These are phyloP conservation scores for Amniataba percoides DNA, from an alignment of 2,797 vertebrate species.

Conservation along the genomic window DNA sequence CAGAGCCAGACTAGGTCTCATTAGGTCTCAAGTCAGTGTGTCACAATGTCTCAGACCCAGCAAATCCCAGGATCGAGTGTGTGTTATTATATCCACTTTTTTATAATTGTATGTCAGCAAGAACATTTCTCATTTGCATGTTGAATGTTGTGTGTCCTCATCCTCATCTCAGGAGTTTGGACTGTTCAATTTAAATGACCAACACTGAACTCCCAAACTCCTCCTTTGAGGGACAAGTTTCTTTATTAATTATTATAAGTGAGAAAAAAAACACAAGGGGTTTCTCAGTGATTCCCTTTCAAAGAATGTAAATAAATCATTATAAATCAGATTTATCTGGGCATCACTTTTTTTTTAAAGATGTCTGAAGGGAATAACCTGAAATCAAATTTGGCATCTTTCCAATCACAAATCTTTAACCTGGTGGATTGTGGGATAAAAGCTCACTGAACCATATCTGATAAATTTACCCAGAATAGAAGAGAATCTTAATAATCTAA, in stretches of 20 bases:
- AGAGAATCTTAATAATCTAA: neutral
- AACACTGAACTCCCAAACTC: neutral
- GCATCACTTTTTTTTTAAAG: neutral
- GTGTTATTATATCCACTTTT: no score
- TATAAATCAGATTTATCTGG: neutral
- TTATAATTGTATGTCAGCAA: no score
- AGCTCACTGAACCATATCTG: neutral
- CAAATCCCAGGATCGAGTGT: no score
- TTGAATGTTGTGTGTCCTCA: neutral
- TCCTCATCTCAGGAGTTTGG: no score
- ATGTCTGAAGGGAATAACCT: neutral
- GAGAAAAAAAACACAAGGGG: neutral
- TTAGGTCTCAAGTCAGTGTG: neutral
- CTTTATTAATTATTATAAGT: neutral
- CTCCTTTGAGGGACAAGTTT: neutral
- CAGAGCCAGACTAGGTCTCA: neutral
- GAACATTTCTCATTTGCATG: neutral
- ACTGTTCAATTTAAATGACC: neutral
- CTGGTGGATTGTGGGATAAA: neutral
- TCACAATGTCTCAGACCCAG: neutral
- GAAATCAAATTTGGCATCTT: neutral
- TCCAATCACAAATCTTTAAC: no score
- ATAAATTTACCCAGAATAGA: neutral
- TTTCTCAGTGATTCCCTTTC: neutral
- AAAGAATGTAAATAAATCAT: neutral